Evolutionary conservation across 2,888 invertebrate species (phyloP).

Genomic region (Sesia apiformis): DNA sequence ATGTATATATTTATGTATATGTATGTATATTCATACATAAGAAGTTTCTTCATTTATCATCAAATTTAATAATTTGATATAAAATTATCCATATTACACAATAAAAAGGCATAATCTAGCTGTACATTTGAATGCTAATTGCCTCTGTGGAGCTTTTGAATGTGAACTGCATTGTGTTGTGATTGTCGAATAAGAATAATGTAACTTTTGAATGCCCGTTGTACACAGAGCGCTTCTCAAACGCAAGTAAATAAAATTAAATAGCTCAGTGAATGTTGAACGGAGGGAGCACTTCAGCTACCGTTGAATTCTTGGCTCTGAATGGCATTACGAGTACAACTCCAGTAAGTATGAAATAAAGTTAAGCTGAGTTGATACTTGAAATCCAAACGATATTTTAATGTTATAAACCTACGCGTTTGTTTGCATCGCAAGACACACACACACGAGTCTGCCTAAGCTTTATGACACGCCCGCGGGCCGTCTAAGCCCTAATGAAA

Average conservation of each 20-base stretch:
- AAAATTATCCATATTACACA: too few species aligned
- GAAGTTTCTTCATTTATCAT: too few species aligned
- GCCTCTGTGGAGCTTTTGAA: neutral
- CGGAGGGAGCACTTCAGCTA: neutral
- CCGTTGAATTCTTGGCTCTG: neutral
- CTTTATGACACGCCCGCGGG: neutral
- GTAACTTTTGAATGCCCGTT: constrained; percentile 9
- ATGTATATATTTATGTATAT: too few species aligned
- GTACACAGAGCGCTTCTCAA: neutral
- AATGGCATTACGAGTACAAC: neutral
- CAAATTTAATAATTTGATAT: too few species aligned
- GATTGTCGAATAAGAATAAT: constrained; percentile 9
- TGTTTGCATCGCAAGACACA: neutral
- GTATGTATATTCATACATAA: too few species aligned
- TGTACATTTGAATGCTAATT: constrained; percentile 2
- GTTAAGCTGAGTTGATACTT: too few species aligned
- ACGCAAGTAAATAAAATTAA: neutral
- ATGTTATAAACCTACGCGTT: too few species aligned
- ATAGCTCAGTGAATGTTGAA: neutral
- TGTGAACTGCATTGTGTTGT: constrained; percentile 17
- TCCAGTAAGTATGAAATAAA: too few species aligned
- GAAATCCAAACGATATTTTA: too few species aligned
- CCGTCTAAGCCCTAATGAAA: constrained; percentile 5
- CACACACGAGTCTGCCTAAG: neutral
- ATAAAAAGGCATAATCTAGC: too few species aligned